phyloP scores from a whole-genome alignment of 2,888 invertebrate genomes.

The Lamellibrachia columna region DNA sequence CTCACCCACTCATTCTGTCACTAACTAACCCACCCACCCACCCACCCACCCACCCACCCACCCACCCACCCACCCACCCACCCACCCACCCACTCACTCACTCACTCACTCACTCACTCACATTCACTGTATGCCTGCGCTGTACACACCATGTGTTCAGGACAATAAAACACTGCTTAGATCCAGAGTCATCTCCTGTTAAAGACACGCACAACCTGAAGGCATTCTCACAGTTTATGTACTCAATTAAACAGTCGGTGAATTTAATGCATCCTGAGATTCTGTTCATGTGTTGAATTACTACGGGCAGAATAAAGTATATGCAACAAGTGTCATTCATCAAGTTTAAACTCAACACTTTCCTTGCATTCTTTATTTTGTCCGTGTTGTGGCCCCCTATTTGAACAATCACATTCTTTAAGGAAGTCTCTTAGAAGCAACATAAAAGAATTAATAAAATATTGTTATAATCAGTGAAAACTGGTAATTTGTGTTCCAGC shows the following conservation, averaged over 20 bases:
- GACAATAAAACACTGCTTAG: not conserved
- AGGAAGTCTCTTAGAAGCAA: not conserved
- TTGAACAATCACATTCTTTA: not conserved
- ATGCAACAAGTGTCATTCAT: not conserved
- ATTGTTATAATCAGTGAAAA: not conserved
- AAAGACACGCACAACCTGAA: not conserved
- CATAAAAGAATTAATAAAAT: not conserved
- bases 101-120: too few relatives aligned
- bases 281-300: not conserved
- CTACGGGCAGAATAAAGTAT: not conserved
- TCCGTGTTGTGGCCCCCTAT: not conserved
- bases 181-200: not conserved
- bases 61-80: not conserved
- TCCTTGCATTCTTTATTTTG: not conserved
- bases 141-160: too few relatives aligned
- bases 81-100: too few relatives aligned
- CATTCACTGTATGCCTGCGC: too few relatives aligned
- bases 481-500: not conserved
- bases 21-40: not conserved
- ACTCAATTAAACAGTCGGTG: not conserved
- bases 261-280: not conserved
- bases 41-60: not conserved
- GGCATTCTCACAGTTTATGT: not conserved
- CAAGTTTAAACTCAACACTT: not conserved
- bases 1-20: not conserved